Percentiles rank a stretch among this genome's conserved stretches.
These are phyloP conservation scores for Champsocephalus gunnari DNA, from an alignment of 2,797 vertebrate species.

Conservation along the genomic window DNA sequence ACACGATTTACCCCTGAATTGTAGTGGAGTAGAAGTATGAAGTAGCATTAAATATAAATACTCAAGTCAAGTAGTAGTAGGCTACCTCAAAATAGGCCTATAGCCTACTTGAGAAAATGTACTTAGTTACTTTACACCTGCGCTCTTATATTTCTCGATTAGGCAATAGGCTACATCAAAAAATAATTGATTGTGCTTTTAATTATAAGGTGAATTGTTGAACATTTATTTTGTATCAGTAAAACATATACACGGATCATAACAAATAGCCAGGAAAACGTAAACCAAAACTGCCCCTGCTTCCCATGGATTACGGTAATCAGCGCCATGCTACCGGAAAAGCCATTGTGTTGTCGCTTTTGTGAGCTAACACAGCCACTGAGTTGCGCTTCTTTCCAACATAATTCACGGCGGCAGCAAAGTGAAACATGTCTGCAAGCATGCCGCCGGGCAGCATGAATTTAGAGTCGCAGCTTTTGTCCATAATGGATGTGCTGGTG, in stretches of 20 bases:
- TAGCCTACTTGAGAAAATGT: too few species aligned
- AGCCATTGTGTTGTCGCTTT: conserved; percentile 46
- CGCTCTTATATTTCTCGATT: not conserved
- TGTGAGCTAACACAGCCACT: conserved; percentile 31
- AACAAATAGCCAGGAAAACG: not conserved
- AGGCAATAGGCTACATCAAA: not conserved
- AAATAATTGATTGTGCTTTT: not conserved
- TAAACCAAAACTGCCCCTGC: not conserved
- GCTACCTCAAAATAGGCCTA: too few species aligned
- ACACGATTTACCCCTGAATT: too few species aligned
- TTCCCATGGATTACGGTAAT: conserved; percentile 74
- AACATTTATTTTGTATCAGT: not conserved
- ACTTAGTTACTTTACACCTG: too few species aligned
- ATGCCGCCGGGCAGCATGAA: conserved; percentile 64
- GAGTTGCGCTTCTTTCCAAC: conserved; percentile 6
- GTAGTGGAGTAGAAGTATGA: too few species aligned
- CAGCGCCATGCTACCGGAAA: conserved; percentile 59
- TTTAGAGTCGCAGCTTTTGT: conserved; percentile 79
- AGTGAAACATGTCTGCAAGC: conserved; percentile 63
- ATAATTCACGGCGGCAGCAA: not conserved
- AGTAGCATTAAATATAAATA: too few species aligned
- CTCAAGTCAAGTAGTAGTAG: too few species aligned
- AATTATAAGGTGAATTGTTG: not conserved
- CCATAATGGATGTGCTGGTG: conserved; percentile 82
- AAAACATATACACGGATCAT: not conserved